phyloP scores from a whole-genome alignment of 92 coral and sea anemone genomes.

The Siderastrea radians region DNA sequence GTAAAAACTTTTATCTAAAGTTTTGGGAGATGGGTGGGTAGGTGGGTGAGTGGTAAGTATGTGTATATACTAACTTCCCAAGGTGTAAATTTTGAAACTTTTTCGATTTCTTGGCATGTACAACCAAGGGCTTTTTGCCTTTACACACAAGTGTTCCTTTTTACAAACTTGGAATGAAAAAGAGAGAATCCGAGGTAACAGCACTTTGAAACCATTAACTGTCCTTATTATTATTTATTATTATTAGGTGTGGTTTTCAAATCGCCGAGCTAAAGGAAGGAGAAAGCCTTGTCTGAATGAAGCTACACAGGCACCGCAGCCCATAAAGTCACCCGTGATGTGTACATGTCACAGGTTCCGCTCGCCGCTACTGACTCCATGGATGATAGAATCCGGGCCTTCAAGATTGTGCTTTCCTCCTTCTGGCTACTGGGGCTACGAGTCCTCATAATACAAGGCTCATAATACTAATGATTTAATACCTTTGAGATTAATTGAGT shows the following conservation, averaged over 20 bases:
- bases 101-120: no score
- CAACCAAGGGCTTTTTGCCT: no score
- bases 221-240: background rate
- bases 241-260: constrained; percentile 72
- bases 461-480: background rate
- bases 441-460: background rate
- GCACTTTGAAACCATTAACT: background rate
- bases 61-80: no score
- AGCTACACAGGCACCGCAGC: background rate
- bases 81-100: no score
- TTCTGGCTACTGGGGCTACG: constrained; percentile 48
- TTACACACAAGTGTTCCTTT: no score
- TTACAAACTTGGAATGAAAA: background rate
- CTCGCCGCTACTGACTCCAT: constrained; percentile 23
- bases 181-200: background rate
- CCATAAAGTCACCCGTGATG: background rate
- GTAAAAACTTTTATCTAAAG: no score
- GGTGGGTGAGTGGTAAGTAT: no score
- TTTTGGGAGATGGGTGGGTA: no score
- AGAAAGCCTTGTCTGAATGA: constrained; percentile 20
- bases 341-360: constrained; percentile 51
- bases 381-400: constrained; percentile 48
- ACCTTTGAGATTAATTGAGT: no score
- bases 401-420: constrained; percentile 71
- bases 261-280: constrained; percentile 74